Base-by-base conservation (phyloP, 2,888 invertebrate species). In the Epistrophe eligans region DNA sequence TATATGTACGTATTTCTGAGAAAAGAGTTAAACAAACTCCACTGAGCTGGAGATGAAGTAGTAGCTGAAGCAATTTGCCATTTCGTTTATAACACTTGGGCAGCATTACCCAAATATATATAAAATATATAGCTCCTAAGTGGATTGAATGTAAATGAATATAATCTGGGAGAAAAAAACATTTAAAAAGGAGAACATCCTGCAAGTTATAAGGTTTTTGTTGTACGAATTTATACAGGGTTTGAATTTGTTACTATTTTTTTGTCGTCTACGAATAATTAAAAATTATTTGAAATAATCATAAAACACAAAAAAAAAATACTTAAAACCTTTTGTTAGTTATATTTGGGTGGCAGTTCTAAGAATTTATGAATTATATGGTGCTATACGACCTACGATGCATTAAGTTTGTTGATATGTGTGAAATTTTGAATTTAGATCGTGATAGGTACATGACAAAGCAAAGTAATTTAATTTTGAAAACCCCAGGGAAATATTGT, bases 151-250 rank as follows among this genome's bases (percentile, higher is more conserved):
- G 58, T 66, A 70, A 40, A 50, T 50, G 11, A 43, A 58, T 48
- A 32, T 81, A 57, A 81, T 81, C 81, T 76, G 52, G 52, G 62
- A 70, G 24, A 24, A 58, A 80, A 74, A 24, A 62, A 81, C 55
- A 71, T 62, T 81, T 57, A 35, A 32, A 40, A 43, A 38, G 38
- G 24, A 52, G 24, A 11, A 11, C n/a, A 45, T 45, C 45, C 17
- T 28, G 4, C 4, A 32, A 64, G 15, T 62, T 60, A 19, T 60
- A 40, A 60, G 62, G 9, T 28, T 60, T 8, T 40, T 19, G 13
- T 38, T 32, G 32, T 32, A 5, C 5, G 32, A 28, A 32, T 32
- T 32, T 32, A 32, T 32, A 17, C n/a, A n/a, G n/a, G n/a, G n/a
- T n/a, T 35, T 1, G 35, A n/a, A 32, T 35, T n/a, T 6, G 17